Conservation (phyloP, 2,797 vertebrate species). For the Macroramphosus scolopax region DNA sequence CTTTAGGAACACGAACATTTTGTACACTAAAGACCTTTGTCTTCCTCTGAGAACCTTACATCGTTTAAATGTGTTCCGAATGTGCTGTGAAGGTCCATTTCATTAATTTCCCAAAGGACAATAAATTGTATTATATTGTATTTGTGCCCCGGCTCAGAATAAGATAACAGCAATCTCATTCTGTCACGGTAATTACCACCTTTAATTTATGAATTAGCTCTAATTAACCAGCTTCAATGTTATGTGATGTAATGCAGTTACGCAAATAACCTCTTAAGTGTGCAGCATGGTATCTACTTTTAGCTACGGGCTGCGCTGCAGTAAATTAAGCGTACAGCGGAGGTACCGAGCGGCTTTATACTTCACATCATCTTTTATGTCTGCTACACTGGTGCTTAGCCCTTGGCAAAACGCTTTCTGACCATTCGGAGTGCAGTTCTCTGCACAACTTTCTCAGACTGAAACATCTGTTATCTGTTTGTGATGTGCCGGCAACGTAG, state of each 20-base stretch:
- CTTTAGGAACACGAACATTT: slow-evolving; percentile 1
- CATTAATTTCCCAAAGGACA: slow-evolving; percentile 42
- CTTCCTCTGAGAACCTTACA: slow-evolving; percentile 10
- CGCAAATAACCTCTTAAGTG: slow-evolving; percentile 20
- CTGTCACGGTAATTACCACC: slow-evolving; percentile 50
- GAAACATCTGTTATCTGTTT: slow-evolving; percentile 10
- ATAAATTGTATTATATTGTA: slow-evolving; percentile 62
- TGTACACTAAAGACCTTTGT: background rate
- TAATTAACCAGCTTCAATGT: slow-evolving; percentile 49
- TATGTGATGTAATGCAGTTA: slow-evolving; percentile 33
- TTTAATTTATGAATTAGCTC: slow-evolving; percentile 66
- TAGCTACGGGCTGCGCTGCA: slow-evolving; percentile 14
- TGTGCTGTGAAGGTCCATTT: background rate
- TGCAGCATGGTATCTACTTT: slow-evolving; percentile 28
- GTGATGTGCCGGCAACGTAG: too few species aligned
- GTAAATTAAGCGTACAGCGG: slow-evolving; percentile 14
- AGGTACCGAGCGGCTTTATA: background rate
- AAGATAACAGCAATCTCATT: slow-evolving; percentile 50
- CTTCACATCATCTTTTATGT: background rate
- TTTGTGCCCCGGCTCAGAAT: slow-evolving; percentile 46
- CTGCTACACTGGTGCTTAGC: background rate
- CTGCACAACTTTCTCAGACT: slow-evolving; percentile 1
- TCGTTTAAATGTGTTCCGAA: slow-evolving; percentile 13
- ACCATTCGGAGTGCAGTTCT: too few species aligned
- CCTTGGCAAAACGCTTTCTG: background rate